A percentile compares a stretch with the other conserved stretches of the same genome.
Evolutionary conservation across 2,113 vertebrate genomes (phyloP).

Genomic region (Hypocryptadius cinnamomeus): DNA sequence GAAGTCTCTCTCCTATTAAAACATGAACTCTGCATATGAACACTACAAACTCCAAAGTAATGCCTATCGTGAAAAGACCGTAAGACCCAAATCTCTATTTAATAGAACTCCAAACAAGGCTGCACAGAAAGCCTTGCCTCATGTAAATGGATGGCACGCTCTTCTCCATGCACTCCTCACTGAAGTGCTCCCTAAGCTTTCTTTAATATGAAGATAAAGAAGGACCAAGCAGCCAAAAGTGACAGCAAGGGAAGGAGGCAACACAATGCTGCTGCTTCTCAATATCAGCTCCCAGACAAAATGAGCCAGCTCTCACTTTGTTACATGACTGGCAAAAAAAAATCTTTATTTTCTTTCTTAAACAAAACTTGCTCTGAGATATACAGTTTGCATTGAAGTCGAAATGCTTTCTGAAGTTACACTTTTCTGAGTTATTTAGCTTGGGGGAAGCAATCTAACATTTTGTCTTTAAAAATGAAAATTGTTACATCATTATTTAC

Average conservation of each 20-base stretch:
- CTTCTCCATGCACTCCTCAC: neutral
- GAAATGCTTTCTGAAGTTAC: neutral
- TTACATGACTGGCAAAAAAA: neutral
- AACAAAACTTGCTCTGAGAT: neutral
- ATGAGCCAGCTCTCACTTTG: neutral
- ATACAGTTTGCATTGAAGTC: neutral
- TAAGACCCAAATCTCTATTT: neutral
- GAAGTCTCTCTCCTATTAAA: neutral
- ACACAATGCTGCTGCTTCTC: neutral
- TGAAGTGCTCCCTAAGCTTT: neutral
- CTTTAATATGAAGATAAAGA: neutral
- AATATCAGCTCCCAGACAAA: neutral
- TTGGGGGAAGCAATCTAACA: neutral
- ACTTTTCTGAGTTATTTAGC: neutral
- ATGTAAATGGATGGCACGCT: fast-evolving
- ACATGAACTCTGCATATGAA: neutral
- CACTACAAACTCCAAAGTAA: neutral
- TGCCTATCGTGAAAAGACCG: neutral
- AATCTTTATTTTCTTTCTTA: neutral
- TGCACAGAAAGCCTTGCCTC: neutral
- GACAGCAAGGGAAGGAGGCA: neutral
- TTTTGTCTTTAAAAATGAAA: neutral
- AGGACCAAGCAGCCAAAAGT: neutral
- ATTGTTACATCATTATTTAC: neutral
- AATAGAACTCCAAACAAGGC: neutral